Base-by-base conservation (phyloP, 2,888 invertebrate genomes). In the Platynereis dumerilii region DNA sequence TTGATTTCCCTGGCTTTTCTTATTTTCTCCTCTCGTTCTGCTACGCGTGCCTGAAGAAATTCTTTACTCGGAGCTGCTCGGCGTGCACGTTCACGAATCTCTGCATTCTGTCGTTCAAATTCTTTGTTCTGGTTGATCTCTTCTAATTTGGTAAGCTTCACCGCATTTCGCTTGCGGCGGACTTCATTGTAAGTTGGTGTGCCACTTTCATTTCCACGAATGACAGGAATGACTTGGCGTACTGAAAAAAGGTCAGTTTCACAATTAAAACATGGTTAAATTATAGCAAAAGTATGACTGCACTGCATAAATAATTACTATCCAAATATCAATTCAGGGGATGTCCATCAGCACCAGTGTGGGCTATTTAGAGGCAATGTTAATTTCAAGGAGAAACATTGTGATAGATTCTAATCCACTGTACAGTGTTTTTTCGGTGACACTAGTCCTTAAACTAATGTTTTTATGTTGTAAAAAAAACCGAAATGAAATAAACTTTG, bases 211-310 rank as follows among this genome's bases (percentile, higher is more conserved):
- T 64, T 60, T 61, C 71, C 64, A n/a, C 68, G 48, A 42, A 72
- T 73, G 54, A 70, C 59, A 2, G 73, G 73, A 55, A 73, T 73
- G 39, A 73, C 72, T 55, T 69, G 67, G 10, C 70, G 64, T 64
- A 72, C 72, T 72, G 67, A n/a, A 62, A 39, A n/a, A n/a, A 34
- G n/a, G n/a, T n/a, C n/a, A n/a, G 20, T 27, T 27, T 5, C n/a
- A n/a, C n/a, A n/a, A 42, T 42, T 10, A 42, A 42, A 42, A 42
- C 10, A 10, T 42, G 42, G 15, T 15, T 42, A 10, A 42, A n/a
- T n/a, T n/a, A n/a, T n/a, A n/a, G n/a, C n/a, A n/a, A n/a, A n/a
- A n/a, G n/a, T n/a, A n/a, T n/a, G n/a, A n/a, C n/a, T n/a, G n/a
- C n/a, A n/a, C n/a, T n/a, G n/a, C n/a, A n/a, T n/a, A n/a, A n/a